These are phyloP conservation scores for Sus cebifrons DNA, from an alignment of 2,797 vertebrate species.

Conservation along the genomic window DNA sequence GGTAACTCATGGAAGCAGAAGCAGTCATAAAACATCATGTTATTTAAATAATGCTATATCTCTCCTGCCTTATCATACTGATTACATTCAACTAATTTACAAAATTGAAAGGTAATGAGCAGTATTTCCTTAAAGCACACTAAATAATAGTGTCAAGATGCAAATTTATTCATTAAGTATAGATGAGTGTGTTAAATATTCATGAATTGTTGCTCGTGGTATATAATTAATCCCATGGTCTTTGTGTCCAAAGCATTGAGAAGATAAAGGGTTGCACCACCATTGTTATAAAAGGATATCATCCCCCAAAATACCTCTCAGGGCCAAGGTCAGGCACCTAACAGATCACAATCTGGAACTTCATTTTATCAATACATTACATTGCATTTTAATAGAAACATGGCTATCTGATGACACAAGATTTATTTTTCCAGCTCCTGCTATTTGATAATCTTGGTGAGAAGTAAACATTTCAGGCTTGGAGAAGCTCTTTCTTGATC, in stretches of 20 bases:
- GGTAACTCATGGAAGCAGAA: conserved; percentile 64
- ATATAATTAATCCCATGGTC: conserved; percentile 93
- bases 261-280: conserved; percentile 85
- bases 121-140: conserved; percentile 92
- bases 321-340: conserved; percentile 80
- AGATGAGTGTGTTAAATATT: conserved; percentile 93
- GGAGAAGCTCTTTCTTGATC: conserved; percentile 80
- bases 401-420: conserved; percentile 73
- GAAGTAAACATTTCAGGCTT: conserved; percentile 84
- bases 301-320: conserved; percentile 80
- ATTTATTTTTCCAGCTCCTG: conserved; percentile 77
- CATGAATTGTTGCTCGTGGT: conserved; percentile 92
- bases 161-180: conserved; percentile 94
- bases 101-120: conserved; percentile 92
- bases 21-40: conserved; percentile 75
- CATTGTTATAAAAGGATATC: conserved; percentile 82
- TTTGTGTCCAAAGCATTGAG: conserved; percentile 90
- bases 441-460: conserved; percentile 82
- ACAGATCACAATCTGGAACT: conserved; percentile 80
- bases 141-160: conserved; percentile 93
- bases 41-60: conserved; percentile 84
- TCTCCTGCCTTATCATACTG: conserved; percentile 89
- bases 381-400: conserved; percentile 70
- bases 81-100: conserved; percentile 91
- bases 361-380: conserved; percentile 79